Evolutionary conservation across 2,113 vertebrate genomes (phyloP).

Genomic region (Perognathus longimembris): DNA sequence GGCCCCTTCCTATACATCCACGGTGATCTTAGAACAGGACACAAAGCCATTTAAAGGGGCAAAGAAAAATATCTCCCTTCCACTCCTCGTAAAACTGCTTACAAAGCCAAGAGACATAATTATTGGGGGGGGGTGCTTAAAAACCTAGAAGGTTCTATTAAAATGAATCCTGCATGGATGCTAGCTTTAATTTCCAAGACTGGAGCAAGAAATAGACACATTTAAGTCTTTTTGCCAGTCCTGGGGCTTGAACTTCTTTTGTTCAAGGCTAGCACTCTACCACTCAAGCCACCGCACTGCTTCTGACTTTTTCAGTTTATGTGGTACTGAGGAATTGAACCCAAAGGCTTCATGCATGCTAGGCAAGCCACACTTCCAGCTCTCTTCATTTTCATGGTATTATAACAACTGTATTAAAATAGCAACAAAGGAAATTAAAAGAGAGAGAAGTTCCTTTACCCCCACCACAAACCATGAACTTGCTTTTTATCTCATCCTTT

Average conservation of each 20-base stretch:
- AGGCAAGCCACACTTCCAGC: too few relatives aligned
- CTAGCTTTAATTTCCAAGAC: constrained; percentile 77
- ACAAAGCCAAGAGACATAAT: constrained; percentile 79
- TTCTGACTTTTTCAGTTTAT: too few relatives aligned
- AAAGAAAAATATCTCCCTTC: constrained; percentile 68
- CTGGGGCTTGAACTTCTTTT: too few relatives aligned
- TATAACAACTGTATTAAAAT: constrained; percentile 60
- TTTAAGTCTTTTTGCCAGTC: constrained; percentile 16
- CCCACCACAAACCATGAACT: constrained; percentile 36
- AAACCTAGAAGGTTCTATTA: constrained; percentile 77
- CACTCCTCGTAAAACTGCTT: constrained; percentile 73
- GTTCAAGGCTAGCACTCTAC: too few relatives aligned
- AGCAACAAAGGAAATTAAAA: constrained; percentile 59
- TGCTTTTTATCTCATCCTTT: constrained; percentile 45
- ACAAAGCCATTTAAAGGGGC: constrained; percentile 60
- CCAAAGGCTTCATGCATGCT: too few relatives aligned
- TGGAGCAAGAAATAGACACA: constrained; percentile 60
- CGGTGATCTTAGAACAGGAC: constrained; percentile 66
- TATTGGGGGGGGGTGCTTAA: constrained; percentile 72
- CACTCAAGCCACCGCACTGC: too few relatives aligned
- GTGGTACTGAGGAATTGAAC: too few relatives aligned
- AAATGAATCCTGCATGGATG: constrained; percentile 74
- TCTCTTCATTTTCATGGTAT: constrained; percentile 57
- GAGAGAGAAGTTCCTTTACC: constrained; percentile 14
- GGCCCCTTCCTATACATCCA: neutral